Base-by-base conservation (phyloP, 2,888 invertebrate species). In the Acleris sparsana region DNA sequence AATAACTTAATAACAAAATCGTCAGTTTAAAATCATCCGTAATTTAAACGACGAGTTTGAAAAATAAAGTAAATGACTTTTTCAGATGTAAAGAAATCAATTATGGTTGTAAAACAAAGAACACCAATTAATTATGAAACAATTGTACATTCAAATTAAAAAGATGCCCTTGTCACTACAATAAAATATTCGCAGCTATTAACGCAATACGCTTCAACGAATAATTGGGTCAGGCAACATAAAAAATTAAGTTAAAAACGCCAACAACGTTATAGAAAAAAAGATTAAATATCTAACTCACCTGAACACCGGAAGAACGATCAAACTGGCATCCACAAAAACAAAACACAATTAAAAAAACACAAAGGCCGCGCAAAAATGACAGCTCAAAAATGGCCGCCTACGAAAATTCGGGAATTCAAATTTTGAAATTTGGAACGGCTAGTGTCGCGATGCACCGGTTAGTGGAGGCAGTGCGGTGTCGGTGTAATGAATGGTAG, bases 401-500 rank as follows among this genome's bases (percentile, higher is more conserved):
- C 58, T n/a, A 9, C 56, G 16, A 53, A 58, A 52, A 48, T 52
- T 68, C 22, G 64, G 53, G 60, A 59, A 46, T 72, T 58, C 53
- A 57, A 69, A 74, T 71, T 75, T 76, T 70, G 64, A 72, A 68
- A 76, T 75, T 83, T 79, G 75, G 77, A 80, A 78, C 71, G 75
- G 77, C 79, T 79, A 79, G 85, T 86, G 84, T 82, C 82, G 86
- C 81, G 84, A 88, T 85, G 86, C 79, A 78, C 69, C 77, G 75
- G 82, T 80, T 73, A 71, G 73, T 75, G 73, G 73, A 73, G 77
- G 70, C 80, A 78, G 80, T 83, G 81, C 83, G 85, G 81, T 82
- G 84, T 82, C 80, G 79, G 75, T 76, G 88, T 87, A 89, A 89
- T 89, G 90, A 92, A 90, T 90, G 92, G 86, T 76, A 70, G 74